Conservation (phyloP, 2,888 invertebrate genomes). For the Epinotia demarniana region DNA sequence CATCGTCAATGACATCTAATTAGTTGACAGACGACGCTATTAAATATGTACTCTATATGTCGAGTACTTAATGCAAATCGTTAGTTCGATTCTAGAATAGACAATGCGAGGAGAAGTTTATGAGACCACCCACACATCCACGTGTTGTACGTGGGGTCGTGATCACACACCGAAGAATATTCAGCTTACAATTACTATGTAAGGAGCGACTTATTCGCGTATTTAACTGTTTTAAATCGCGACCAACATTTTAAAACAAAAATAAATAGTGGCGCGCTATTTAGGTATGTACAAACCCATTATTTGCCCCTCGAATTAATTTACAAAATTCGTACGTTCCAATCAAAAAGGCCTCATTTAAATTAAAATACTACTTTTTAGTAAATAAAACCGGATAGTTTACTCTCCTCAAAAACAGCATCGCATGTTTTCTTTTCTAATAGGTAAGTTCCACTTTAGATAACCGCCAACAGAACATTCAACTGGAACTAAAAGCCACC, state of each 20-base stretch:
- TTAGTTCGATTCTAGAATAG: conserved; percentile 83
- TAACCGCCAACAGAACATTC: conserved; percentile 21
- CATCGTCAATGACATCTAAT: conserved; percentile 80
- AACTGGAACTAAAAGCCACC: conserved; percentile 37
- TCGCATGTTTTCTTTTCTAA: background rate
- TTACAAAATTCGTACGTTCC: no score
- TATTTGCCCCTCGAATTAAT: no score
- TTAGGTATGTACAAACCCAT: no score
- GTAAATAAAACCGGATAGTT: background rate
- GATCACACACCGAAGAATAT: conserved; percentile 35
- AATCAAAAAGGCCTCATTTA: no score
- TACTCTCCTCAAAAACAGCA: conserved; percentile 2
- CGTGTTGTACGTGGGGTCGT: conserved; percentile 52
- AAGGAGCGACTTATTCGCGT: conserved; percentile 17
- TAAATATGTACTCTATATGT: conserved; percentile 82
- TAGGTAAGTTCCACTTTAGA: conserved; percentile 23
- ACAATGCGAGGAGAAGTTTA: conserved; percentile 79
- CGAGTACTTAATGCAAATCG: conserved; percentile 81
- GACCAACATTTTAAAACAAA: conserved; percentile 6
- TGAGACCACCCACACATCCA: conserved; percentile 80
- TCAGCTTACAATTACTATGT: conserved; percentile 37
- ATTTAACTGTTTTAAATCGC: conserved; percentile 16
- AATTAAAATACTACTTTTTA: background rate
- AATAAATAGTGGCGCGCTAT: no score
- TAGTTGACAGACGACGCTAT: conserved; percentile 74